Base-by-base conservation (phyloP, 2,888 invertebrate species). In the Lasioglossum vierecki region DNA sequence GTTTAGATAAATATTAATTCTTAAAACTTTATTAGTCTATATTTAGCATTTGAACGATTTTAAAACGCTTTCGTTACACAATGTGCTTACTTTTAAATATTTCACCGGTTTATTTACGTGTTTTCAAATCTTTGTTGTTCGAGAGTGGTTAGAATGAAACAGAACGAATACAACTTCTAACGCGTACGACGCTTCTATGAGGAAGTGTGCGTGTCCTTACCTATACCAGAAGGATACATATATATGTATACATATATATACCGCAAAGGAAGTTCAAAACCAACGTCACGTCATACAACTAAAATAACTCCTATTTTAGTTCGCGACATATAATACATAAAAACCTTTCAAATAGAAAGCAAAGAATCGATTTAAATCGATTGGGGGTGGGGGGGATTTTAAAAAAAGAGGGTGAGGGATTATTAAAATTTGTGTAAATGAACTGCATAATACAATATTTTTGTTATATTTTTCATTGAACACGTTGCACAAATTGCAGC, bases 401-500 rank as follows among this genome's bases (percentile, higher is more conserved):
- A 4, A 26, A 4, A 63, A 63, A 26, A 30, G 30, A 30, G 30
- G 15, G 8, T n/a, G 30, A 76, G 68, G 66, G 30, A 80, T 76
- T 80, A 77, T 39, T 68, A 63, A 76, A 44, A 63, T 39, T 78
- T 57, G 9, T 49, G 26, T 73, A 26, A 79, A 4, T 35, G 4
- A n/a, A 63, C 49, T 79, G 49, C 22, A 53, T 53, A 35, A 57
- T 74, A 74, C 35, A 73, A 66, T 18, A 76, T 18, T 39, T 53
- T 2, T 70, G 13, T 70, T 81, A 66, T 63, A 78, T 78, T 81
- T 79, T 30, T 57, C 26, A 39, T 60, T 82, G 46, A 68, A 76
- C 68, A 46, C 46, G 53, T 70, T 57, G 22, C 83, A 63, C 49
- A 75, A 22, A 44, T 44, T 76, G 76, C 66, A 82, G 44, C 72